Evolutionary conservation across 1,140 invertebrate genomes (phyloP), one percentile per base, ranked within the genome.

Genomic region (Drosophila rufa): DNA sequence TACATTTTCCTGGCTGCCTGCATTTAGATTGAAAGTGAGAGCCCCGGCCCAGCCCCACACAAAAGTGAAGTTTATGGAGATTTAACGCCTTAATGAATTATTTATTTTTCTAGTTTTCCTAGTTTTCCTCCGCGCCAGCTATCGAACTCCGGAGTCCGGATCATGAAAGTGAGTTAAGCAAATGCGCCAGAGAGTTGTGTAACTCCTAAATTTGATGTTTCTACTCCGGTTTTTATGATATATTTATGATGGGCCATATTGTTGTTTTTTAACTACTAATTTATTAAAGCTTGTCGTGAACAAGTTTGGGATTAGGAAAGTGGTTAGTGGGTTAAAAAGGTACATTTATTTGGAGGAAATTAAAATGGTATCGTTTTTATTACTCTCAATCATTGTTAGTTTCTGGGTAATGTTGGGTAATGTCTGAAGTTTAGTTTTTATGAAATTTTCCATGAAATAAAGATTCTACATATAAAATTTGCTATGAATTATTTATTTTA

Each of bases 41-140:
- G 82, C 75, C 27, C 25, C 56, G 12, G 38, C 14, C 40, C 40
- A 55, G 53, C 36, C 14, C 36, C 53, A 40, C 48, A 79, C 71
- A 85, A 85, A 71, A 71, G 79, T 82, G 69, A 68, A 58, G 62
- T 79, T 83, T 87, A 87, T 82, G 66, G 57, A 64, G 75, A 80
- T 80, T 83, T 81, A 65, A 80, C 66, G 45, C 51, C 69, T 64
- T 64, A 77, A 84, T 84, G 83, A 76, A 86, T 86, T 68, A 86
- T 86, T 75, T 69, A 86, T 82, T 66, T 71, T 87, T 71, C 70
- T 79, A 59, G 67, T 75, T 81, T 81, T 73, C 69, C 67, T 30
- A 65, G 33, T 55, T 76, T 76, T 67, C 46, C 45, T 17, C 46
- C 7, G 2, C 46, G 19, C 15, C 48, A 70, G 19, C 17, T 14